A percentile compares a stretch with the other conserved stretches of the same genome.
phyloP scores from a whole-genome alignment of 2,797 vertebrate genomes.

The Acrocephalus scirpaceus region DNA sequence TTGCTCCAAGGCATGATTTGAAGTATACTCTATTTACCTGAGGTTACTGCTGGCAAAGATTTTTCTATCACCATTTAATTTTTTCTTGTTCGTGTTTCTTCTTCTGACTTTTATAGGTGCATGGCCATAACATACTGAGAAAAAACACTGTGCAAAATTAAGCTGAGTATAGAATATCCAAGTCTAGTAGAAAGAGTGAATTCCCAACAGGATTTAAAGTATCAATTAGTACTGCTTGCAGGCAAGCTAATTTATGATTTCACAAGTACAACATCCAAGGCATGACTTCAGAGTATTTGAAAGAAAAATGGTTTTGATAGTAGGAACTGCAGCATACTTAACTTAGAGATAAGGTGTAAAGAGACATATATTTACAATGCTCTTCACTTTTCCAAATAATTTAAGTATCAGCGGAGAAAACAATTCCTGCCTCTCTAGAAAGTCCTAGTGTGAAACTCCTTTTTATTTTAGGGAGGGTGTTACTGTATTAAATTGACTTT shows the following conservation, averaged over 20 bases:
- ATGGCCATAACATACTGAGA: background rate
- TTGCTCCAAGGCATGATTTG: constrained; percentile 9
- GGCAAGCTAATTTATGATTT: background rate
- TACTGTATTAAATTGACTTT: background rate
- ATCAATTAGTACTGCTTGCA: background rate
- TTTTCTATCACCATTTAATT: background rate
- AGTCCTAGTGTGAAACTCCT: background rate
- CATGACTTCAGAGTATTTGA: background rate
- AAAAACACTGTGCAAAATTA: background rate
- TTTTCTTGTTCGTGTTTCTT: constrained; percentile 7
- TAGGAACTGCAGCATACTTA: background rate
- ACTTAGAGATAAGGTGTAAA: background rate
- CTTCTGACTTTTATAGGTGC: background rate
- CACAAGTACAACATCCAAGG: background rate
- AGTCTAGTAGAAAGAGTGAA: background rate
- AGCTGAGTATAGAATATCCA: background rate
- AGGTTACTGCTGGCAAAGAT: background rate
- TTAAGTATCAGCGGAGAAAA: background rate
- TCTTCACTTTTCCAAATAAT: background rate
- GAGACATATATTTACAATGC: background rate
- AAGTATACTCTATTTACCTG: constrained; percentile 4
- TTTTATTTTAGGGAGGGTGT: background rate
- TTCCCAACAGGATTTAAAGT: background rate
- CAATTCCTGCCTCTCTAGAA: background rate
- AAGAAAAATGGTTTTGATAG: constrained; percentile 6